phyloP scores from a whole-genome alignment of 1,140 invertebrate genomes.

The Lasioglossum albipes region DNA sequence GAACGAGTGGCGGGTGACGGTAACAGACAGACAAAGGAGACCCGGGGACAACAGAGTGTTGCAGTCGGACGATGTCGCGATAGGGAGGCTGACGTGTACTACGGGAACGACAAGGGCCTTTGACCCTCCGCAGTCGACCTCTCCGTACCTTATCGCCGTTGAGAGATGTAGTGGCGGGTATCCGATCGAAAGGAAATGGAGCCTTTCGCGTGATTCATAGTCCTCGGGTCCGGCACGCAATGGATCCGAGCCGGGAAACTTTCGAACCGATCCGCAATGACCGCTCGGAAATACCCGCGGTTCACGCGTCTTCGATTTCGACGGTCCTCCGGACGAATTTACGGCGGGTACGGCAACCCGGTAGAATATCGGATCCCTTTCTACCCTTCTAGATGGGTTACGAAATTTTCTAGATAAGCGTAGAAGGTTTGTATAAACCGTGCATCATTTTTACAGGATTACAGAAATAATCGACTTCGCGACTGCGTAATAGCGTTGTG shows the following conservation, averaged over 20 bases:
- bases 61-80: slow-evolving; percentile 43
- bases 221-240: slow-evolving; percentile 14
- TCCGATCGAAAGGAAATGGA: slow-evolving; percentile 41
- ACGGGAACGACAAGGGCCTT: slow-evolving; percentile 22
- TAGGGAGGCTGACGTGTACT: slow-evolving; percentile 26
- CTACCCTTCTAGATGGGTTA: too few relatives aligned
- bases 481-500: too few relatives aligned
- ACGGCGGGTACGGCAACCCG: too few relatives aligned
- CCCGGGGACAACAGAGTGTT: background rate
- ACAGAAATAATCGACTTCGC: too few relatives aligned
- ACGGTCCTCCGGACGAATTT: background rate
- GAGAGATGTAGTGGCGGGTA: slow-evolving; percentile 6
- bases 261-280: slow-evolving; percentile 20
- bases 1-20: background rate
- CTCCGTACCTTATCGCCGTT: slow-evolving; percentile 32
- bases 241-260: slow-evolving; percentile 9
- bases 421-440: too few relatives aligned
- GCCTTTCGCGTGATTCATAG: slow-evolving; percentile 26
- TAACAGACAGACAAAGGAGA: slow-evolving; percentile 19
- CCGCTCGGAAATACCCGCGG: background rate
- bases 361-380: background rate
- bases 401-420: too few relatives aligned
- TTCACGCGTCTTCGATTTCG: slow-evolving; percentile 11
- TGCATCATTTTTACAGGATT: too few relatives aligned
- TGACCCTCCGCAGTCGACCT: slow-evolving; percentile 23